Evolutionary conservation across 2,797 vertebrate genomes (phyloP).

Genomic region (Sebastes vulpes): DNA sequence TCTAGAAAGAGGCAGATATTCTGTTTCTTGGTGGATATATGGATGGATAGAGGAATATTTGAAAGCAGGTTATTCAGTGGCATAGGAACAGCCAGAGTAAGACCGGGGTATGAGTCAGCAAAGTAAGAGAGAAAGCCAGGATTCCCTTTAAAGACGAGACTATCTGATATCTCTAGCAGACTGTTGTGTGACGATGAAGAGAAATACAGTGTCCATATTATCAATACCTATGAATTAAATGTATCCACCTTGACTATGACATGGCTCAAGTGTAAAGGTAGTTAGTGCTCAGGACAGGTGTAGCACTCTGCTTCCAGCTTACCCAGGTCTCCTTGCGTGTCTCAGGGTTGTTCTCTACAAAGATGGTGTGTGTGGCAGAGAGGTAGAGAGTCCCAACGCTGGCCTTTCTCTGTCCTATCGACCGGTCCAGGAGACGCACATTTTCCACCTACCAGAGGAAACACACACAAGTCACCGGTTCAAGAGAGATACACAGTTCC

Average conservation of each 20-base stretch:
- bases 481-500: too few species aligned
- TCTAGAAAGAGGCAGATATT: background rate
- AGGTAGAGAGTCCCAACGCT: constrained; percentile 92
- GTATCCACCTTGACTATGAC: background rate
- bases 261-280: background rate
- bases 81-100: background rate
- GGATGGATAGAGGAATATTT: background rate
- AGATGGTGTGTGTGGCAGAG: constrained; percentile 95
- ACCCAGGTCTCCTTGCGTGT: constrained; percentile 97
- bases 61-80: background rate
- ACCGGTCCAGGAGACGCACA: constrained; percentile 90
- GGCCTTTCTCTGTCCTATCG: constrained; percentile 87
- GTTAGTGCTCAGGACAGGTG: too few species aligned
- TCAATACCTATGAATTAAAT: background rate
- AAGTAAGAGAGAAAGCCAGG: background rate
- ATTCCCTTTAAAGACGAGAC: background rate
- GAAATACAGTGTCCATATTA: background rate
- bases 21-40: background rate
- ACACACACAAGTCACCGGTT: background rate
- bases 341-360: constrained; percentile 92
- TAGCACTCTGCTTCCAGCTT: constrained; percentile 35
- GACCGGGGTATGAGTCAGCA: background rate
- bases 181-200: background rate
- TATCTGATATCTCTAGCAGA: background rate
- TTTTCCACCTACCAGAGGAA: constrained; percentile 90